phyloP scores from a whole-genome alignment of 2,113 vertebrate genomes.

The Symphodus melops region DNA sequence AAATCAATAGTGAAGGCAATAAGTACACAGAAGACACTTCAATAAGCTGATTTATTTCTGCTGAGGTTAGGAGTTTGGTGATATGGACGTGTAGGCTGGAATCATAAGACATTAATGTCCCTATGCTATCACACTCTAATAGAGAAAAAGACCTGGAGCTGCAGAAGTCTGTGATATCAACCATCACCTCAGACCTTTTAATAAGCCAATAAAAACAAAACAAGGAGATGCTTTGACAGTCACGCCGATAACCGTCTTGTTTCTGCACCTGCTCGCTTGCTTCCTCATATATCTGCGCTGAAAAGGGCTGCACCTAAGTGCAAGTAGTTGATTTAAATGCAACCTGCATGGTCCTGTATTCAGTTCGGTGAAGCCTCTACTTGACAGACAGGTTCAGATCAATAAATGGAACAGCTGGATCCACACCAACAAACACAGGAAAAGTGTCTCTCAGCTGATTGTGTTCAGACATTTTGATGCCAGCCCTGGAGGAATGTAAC shows the following conservation, averaged over 20 bases:
- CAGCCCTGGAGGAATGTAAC: constrained; percentile 33
- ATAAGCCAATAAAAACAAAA: constrained; percentile 37
- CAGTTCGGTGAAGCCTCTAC: constrained; percentile 14
- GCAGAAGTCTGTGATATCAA: constrained; percentile 21
- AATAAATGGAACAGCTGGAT: constrained; percentile 43
- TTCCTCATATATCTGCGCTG: constrained; percentile 10
- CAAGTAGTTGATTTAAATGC: constrained; percentile 19
- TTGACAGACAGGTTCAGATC: constrained; percentile 21
- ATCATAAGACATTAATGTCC: constrained; percentile 51
- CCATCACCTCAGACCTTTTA: constrained; percentile 38
- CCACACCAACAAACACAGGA: neutral
- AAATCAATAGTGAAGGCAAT: constrained; percentile 68
- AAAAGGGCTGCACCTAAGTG: constrained; percentile 13
- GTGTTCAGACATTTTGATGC: constrained; percentile 39
- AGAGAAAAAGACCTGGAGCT: constrained; percentile 12
- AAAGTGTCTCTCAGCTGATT: constrained; percentile 29
- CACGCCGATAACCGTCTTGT: constrained; percentile 36
- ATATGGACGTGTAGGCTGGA: constrained; percentile 28
- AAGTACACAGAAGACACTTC: constrained; percentile 60
- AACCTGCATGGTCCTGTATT: neutral
- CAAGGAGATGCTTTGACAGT: constrained; percentile 21
- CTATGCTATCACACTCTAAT: constrained; percentile 23
- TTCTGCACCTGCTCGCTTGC: constrained; percentile 22
- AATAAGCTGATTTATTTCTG: constrained; percentile 66
- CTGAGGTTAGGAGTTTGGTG: constrained; percentile 42